Percentiles rank a stretch among this genome's conserved stretches.
phyloP scores from a whole-genome alignment of 2,113 vertebrate species.

The Malaclemys terrapin region DNA sequence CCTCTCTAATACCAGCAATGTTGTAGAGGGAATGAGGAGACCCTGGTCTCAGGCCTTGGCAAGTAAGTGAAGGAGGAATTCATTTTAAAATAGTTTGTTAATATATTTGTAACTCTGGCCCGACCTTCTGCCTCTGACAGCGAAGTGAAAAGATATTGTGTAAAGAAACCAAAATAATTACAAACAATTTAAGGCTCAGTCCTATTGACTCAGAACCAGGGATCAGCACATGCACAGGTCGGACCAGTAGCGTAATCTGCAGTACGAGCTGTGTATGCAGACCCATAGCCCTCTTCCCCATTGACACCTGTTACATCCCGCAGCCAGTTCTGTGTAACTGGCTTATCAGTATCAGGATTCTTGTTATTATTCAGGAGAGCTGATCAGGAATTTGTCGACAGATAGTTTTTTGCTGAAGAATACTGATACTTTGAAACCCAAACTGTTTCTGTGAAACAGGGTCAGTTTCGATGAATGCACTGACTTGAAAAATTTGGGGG shows the following conservation, averaged over 20 bases:
- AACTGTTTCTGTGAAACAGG: background rate
- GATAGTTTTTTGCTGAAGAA: background rate
- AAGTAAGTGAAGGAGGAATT: constrained; percentile 28
- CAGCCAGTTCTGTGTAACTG: constrained; percentile 40
- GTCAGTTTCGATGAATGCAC: background rate
- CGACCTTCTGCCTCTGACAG: background rate
- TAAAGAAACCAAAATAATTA: constrained; percentile 39
- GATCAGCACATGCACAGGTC: background rate
- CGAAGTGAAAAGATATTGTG: background rate
- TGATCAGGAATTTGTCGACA: background rate
- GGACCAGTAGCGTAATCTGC: constrained; percentile 13
- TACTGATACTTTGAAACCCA: background rate
- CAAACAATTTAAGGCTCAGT: constrained; percentile 13
- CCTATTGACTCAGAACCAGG: constrained; percentile 29
- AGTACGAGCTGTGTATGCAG: constrained; percentile 16
- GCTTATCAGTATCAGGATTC: constrained; percentile 53
- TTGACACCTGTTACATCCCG: background rate
- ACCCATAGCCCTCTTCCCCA: constrained; percentile 14
- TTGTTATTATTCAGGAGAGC: constrained; percentile 41
- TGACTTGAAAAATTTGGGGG: background rate
- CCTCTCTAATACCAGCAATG: background rate
- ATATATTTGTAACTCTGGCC: background rate
- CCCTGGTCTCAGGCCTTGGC: constrained; percentile 1
- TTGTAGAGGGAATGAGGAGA: background rate
- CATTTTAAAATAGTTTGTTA: constrained; percentile 29